Percentiles rank a stretch among this genome's conserved stretches.
Conservation (phyloP, 2,888 invertebrate species). For the Pyrrhosoma nymphula region DNA sequence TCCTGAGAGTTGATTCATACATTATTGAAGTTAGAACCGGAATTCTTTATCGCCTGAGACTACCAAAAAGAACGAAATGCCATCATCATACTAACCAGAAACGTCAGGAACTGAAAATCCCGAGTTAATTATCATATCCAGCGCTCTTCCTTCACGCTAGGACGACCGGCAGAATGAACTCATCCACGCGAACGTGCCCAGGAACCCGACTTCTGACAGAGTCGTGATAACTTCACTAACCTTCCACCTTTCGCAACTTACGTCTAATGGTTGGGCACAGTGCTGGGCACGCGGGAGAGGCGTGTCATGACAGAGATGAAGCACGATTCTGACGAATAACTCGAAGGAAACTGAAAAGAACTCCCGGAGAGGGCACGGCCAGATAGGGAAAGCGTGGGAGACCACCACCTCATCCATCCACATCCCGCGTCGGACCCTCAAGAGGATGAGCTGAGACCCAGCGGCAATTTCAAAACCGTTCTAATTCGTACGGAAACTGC, state of each 20-base stretch:
- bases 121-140: not conserved
- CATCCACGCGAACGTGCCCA: not conserved
- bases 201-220: not conserved
- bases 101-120: not conserved
- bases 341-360: not conserved
- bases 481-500: not conserved
- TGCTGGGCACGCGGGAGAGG: not conserved
- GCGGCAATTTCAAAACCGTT: not conserved
- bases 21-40: too few relatives aligned
- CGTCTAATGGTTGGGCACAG: not conserved
- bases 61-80: too few relatives aligned
- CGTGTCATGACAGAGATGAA: not conserved
- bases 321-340: not conserved
- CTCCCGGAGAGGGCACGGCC: not conserved
- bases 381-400: not conserved
- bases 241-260: not conserved
- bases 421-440: not conserved
- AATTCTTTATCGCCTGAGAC: too few relatives aligned
- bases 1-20: too few relatives aligned
- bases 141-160: not conserved
- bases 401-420: too few relatives aligned
- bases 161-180: not conserved
- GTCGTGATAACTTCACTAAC: slow-evolving; percentile 5
- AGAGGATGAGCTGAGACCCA: not conserved
- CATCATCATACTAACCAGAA: too few relatives aligned